Conservation (phyloP, 2,888 invertebrate species). For the Brachycybe producta region DNA sequence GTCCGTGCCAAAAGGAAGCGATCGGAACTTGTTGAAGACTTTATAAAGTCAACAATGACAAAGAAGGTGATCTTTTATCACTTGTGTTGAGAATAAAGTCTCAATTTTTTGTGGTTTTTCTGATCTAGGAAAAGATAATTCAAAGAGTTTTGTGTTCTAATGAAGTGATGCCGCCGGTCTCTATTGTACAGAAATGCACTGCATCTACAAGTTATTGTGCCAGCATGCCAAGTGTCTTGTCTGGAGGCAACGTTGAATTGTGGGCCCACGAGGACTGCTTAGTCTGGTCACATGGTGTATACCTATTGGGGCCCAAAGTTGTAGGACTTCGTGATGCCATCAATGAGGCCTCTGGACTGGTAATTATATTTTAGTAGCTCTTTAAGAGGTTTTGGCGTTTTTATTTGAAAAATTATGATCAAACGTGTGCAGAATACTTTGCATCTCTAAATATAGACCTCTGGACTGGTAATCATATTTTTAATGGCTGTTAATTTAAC, state of each 20-base stretch:
- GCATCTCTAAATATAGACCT: too few relatives aligned
- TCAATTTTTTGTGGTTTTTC: neutral
- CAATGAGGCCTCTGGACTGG: conserved; percentile 13
- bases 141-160: neutral
- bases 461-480: too few relatives aligned
- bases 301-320: conserved; percentile 31
- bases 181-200: neutral
- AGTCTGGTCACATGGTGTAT: conserved; percentile 37
- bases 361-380: conserved; percentile 12
- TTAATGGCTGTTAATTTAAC: too few relatives aligned
- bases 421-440: too few relatives aligned
- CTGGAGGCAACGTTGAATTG: conserved; percentile 28
- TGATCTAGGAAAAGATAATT: neutral
- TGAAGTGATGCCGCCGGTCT: neutral
- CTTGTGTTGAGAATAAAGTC: neutral
- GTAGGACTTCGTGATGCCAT: conserved; percentile 34
- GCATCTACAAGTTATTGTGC: neutral
- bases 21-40: conserved; percentile 18
- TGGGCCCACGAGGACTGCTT: conserved; percentile 39
- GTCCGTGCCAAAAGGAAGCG: conserved; percentile 17
- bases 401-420: too few relatives aligned
- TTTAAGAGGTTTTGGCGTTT: too few relatives aligned
- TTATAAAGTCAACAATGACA: conserved; percentile 13
- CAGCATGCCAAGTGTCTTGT: neutral
- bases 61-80: conserved; percentile 14